phyloP scores from a whole-genome alignment of 2,888 invertebrate species.

The Phytoseiulus persimilis region DNA sequence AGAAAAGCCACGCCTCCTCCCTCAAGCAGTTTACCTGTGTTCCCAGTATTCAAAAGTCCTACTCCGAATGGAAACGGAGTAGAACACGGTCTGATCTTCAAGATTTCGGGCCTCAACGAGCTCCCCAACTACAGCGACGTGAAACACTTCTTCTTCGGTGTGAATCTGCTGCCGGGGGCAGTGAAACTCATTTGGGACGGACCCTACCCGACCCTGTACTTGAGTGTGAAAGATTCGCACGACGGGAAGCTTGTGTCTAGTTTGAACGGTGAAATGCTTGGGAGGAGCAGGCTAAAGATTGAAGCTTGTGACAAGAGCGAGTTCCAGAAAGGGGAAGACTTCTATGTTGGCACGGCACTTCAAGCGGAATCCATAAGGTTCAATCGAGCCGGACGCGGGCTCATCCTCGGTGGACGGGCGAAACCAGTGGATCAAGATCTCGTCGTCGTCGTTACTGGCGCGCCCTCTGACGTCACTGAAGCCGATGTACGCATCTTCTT shows the following conservation, averaged over 20 bases:
- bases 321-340: constrained; percentile 37
- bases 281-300: constrained; percentile 12
- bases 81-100: not conserved
- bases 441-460: constrained; percentile 24
- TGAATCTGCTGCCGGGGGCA: not conserved
- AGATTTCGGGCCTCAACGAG: not conserved
- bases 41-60: constrained; percentile 24
- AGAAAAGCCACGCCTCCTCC: constrained; percentile 31
- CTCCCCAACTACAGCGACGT: constrained; percentile 22
- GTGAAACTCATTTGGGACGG: constrained; percentile 8
- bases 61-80: constrained; percentile 1
- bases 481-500: constrained; percentile 6
- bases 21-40: constrained; percentile 22
- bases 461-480: constrained; percentile 13
- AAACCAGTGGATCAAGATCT: constrained; percentile 34
- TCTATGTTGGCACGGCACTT: constrained; percentile 8
- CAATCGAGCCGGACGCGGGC: constrained; percentile 9
- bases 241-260: constrained; percentile 24
- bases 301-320: constrained; percentile 24
- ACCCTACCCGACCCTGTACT: not conserved
- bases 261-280: constrained; percentile 25
- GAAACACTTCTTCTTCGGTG: constrained; percentile 25
- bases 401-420: constrained; percentile 12
- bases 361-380: constrained; percentile 18
- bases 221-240: constrained; percentile 19